Conservation (phyloP, 2,113 vertebrate species). For the Todiramphus saurophagus region DNA sequence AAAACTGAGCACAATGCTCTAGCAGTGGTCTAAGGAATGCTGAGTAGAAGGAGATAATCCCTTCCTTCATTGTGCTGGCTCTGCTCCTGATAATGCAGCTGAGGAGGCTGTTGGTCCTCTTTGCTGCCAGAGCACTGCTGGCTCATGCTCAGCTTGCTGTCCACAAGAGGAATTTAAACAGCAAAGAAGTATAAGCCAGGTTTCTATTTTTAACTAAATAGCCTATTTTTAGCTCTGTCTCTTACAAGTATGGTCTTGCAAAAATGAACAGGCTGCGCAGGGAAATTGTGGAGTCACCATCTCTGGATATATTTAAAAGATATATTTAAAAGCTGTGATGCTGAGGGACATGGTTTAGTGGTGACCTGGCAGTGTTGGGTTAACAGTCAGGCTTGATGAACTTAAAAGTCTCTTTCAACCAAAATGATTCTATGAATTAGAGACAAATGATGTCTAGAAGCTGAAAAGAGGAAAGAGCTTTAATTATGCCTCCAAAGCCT, state of each 20-base stretch:
- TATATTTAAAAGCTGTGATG: neutral
- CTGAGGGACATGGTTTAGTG: neutral
- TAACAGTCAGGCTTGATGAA: neutral
- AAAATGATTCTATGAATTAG: neutral
- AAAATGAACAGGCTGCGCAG: neutral
- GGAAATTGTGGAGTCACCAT: neutral
- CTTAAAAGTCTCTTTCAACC: neutral
- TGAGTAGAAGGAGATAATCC: neutral
- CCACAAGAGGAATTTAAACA: neutral
- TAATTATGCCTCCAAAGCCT: neutral
- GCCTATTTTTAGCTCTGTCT: neutral
- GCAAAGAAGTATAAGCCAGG: neutral
- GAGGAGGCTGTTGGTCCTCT: neutral
- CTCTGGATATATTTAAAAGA: neutral
- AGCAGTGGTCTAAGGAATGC: neutral
- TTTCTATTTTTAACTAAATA: conserved; percentile 13
- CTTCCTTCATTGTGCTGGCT: neutral
- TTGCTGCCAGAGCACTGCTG: neutral
- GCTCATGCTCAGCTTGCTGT: neutral
- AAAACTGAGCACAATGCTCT: neutral
- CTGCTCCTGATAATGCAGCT: neutral
- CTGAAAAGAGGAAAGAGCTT: neutral
- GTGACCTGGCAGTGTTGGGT: neutral
- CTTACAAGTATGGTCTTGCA: neutral
- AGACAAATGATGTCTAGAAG: neutral